Base-by-base conservation (phyloP, 2,888 invertebrate species). In the Gisinianus flammeolus region DNA sequence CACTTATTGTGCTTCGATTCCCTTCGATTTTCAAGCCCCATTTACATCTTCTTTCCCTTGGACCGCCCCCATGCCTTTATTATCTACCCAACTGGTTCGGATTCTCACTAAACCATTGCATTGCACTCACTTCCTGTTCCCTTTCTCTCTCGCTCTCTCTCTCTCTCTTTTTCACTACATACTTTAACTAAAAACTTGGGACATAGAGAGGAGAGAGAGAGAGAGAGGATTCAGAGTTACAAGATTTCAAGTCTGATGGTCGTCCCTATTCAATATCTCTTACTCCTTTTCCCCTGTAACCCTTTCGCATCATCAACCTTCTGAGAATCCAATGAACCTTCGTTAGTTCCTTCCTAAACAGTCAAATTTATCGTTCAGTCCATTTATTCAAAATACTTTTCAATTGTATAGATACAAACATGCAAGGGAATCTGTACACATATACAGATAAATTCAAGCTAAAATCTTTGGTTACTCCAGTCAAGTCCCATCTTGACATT, bases 1-100 rank as follows among this genome's bases (percentile, higher is more conserved):
- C 68, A 72, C 71, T 75, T 68, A 75, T 75, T 69, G 69, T 75
- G 52, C 79, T 74, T 75, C 79, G 69, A 79, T 79, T 79, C 74
- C 66, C 73, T 78, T 73, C 64, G 67, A 66, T 69, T 68, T 62
- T 72, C 72, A 58, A 73, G 66, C 62, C 72, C 69, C 72, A 66
- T 67, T 73, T 77, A 72, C 72, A 70, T 71, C 77, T 74, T 66
- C 66, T 66, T 66, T 74, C 24, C 74, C 66, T 66, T 74, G 74
- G 66, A 66, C 66, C 74, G 74, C 74, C 74, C 64, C 74, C 64
- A 62, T 74, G 66, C 35, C 74, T 74, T 74, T 74, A 62, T 74
- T 74, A 66, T 74, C 66, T 54, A 74, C 52, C 74, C 66, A 74
- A 74, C 66, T 66, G 66, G 62, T 76, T 67, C 66, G 44, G 44